Conservation (phyloP, 2,797 vertebrate genomes). For the Rhynchotus rufescens region DNA sequence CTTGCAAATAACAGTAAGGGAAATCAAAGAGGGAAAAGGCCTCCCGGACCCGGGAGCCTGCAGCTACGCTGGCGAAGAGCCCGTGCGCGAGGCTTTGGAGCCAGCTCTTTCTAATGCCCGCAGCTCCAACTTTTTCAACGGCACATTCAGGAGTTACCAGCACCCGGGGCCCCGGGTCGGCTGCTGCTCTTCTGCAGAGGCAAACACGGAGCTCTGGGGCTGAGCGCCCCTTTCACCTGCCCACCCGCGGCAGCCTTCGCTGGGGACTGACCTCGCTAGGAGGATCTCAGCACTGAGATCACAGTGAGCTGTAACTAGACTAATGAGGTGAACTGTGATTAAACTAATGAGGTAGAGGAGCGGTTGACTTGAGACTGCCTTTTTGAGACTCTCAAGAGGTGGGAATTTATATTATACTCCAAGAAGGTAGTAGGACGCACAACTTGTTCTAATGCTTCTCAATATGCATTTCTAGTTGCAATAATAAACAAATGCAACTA, state of each 20-base stretch:
- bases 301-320: background rate
- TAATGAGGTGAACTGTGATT: background rate
- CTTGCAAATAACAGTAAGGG: background rate
- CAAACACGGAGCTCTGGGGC: background rate
- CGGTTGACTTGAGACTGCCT: background rate
- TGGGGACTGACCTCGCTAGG: background rate
- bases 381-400: background rate
- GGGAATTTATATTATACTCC: background rate
- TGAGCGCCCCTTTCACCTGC: background rate
- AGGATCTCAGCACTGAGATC: conserved; percentile 5
- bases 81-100: background rate
- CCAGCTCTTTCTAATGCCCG: background rate
- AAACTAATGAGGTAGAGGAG: conserved; percentile 11
- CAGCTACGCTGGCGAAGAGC: background rate
- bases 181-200: background rate
- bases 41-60: background rate
- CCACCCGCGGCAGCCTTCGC: background rate
- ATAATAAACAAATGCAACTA: background rate
- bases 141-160: background rate
- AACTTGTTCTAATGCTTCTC: no score
- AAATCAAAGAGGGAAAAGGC: background rate
- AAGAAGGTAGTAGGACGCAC: background rate
- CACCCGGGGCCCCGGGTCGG: background rate
- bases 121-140: background rate
- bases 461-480: background rate